Base-by-base conservation (phyloP, 2,888 invertebrate genomes). In the Stenodera caucasica region DNA sequence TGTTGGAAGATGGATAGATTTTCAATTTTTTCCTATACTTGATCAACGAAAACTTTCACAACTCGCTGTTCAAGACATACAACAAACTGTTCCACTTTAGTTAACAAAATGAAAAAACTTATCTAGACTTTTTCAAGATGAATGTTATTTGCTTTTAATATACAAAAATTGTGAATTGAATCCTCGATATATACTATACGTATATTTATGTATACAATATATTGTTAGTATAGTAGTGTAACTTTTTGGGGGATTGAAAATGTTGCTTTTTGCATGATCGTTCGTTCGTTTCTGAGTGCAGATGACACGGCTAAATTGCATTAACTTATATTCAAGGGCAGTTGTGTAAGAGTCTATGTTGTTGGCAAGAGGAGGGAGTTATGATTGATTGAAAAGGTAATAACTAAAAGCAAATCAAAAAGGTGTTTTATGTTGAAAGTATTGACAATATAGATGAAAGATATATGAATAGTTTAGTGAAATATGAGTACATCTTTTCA, bases 341-440 rank as follows among this genome's bases (percentile, higher is more conserved):
- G 32, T 8, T 51, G 32, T 23, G 12, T 29, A 11, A 26, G 15
- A 51, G 60, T 37, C 60, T 55, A 55, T 63, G 63, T 63, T 60
- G 55, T 60, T 63, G 60, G 63, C 63, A 63, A 55, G 21, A 40
- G 53, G 54, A 50, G 45, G 15, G 57, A 52, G 55, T 45, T 32
- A 35, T 33, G 51, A 55, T 60, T 60, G 63, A 63, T 63, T 63
- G 63, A 58, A 55, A 63, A 63, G 60, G 63, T 63, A 63, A 63
- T 60, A 60, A 63, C 60, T 63, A 55, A 63, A 63, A 57, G 60
- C 57, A 55, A 58, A 58, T 55, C 56, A 52, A 63, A 63, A 50
- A 56, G 60, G 55, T 55, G 60, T 57, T 66, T 62, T 66, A 60
- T 64, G 53, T 61, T 60, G 45, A 45, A 45, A 45, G 21, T 45